These are phyloP conservation scores for Pocillopora grandis DNA, from an alignment of 92 coral and sea anemone species.

Conservation along the genomic window DNA sequence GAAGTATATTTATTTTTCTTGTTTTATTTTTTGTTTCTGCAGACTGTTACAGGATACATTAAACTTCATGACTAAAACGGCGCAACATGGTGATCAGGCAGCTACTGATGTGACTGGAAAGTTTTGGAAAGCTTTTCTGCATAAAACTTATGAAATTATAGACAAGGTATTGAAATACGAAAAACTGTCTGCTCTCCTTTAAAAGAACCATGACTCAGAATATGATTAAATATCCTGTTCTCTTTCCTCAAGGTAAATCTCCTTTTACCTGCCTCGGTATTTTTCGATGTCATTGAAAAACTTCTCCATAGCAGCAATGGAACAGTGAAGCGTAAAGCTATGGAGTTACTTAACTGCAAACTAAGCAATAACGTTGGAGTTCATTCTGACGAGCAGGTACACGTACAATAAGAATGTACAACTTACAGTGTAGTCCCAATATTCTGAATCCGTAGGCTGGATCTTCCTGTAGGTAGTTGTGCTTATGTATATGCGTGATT, in stretches of 20 bases:
- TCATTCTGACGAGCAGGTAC: slow-evolving; percentile 67
- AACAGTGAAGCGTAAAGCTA: slow-evolving; percentile 83
- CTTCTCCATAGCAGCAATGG: slow-evolving; percentile 74
- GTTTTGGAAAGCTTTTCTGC: slow-evolving; percentile 85
- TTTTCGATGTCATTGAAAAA: slow-evolving; percentile 73
- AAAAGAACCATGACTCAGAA: background rate
- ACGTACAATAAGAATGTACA: too few species aligned
- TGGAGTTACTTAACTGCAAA: slow-evolving; percentile 88
- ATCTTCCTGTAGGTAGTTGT: too few species aligned
- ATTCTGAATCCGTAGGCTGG: too few species aligned
- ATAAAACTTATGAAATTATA: slow-evolving; percentile 74
- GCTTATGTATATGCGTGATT: too few species aligned
- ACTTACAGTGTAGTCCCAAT: too few species aligned
- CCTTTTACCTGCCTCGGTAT: slow-evolving; percentile 73
- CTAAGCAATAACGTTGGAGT: slow-evolving; percentile 48
- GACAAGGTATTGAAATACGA: slow-evolving; percentile 67
- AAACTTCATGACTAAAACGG: slow-evolving; percentile 72
- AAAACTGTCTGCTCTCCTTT: background rate
- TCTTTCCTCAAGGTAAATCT: slow-evolving; percentile 68
- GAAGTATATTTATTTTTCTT: background rate
- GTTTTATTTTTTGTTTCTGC: background rate
- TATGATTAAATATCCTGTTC: background rate
- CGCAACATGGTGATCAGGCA: slow-evolving; percentile 67
- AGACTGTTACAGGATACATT: slow-evolving; percentile 83
- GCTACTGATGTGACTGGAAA: slow-evolving; percentile 70